Base-by-base conservation (phyloP, 2,888 invertebrate species). In the Caradrina kadenii region DNA sequence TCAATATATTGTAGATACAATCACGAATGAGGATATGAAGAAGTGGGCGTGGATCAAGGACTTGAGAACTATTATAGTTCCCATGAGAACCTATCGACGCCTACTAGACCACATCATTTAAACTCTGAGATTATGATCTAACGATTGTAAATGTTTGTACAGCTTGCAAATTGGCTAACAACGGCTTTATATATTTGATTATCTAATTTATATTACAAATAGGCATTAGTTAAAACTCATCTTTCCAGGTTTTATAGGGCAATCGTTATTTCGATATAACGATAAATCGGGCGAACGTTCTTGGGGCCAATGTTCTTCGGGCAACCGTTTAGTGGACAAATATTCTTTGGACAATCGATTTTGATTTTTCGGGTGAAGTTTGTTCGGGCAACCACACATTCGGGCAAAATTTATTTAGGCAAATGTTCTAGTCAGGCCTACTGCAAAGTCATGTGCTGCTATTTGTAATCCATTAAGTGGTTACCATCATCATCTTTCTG, bases 11-110 rank as follows among this genome's bases (percentile, higher is more conserved):
- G 6, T 17, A 15, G 45, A 15, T 54, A 74, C 22, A 80, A 63
- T 70, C 59, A 83, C 63, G 74, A 81, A 66, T 68, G 72, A 71
- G 70, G 70, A 81, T 64, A 62, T 69, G 53, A 66, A 71, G 56
- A 75, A 73, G 82, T 79, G 63, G 82, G 82, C 45, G 82, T 71
- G 53, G 55, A 70, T 48, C 82, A 80, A 83, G 83, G 83, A 67
- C 82, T 48, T 52, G 42, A 58, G 42, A 70, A 67, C 63, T 63
- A 84, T 81, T 68, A 79, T 52, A 54, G 77, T 80, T 84, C 84
- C 70, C 83, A 78, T 78, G 82, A 83, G 82, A 83, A 82, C 53
- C 3, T 58, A 69, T 61, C 50, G 35, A 66, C 84, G 79, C 84
- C 82, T 70, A 81, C 82, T n/a, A 59, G 31, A 48, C 54, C 10